Conservation (phyloP, 2,113 vertebrate genomes). For the Notothenia coriiceps region DNA sequence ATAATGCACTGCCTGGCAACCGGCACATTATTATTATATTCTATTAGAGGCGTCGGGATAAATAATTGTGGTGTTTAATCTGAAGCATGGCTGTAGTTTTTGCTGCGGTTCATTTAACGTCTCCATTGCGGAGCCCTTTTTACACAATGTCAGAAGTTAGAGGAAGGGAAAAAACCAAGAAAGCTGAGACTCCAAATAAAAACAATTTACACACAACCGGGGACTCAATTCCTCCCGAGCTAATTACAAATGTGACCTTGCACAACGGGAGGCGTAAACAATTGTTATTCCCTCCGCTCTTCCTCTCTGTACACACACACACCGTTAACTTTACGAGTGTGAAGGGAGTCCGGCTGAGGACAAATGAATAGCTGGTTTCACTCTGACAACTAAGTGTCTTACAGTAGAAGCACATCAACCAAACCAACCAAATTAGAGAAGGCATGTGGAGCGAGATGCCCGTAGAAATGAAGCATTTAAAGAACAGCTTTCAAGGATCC, state of each 20-base stretch:
- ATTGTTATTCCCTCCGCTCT: constrained; percentile 47
- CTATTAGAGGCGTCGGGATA: constrained; percentile 62
- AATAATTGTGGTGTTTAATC: constrained; percentile 71
- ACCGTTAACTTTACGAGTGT: constrained; percentile 12
- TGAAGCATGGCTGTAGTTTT: constrained; percentile 49
- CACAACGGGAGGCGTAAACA: constrained; percentile 56
- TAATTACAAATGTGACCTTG: constrained; percentile 76
- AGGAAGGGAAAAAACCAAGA: constrained; percentile 4
- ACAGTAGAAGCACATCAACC: neutral
- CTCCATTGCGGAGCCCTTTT: constrained; percentile 22
- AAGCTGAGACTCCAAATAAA: constrained; percentile 64
- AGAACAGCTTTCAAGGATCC: neutral
- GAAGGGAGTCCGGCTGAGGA: constrained; percentile 20
- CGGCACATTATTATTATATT: constrained; percentile 67
- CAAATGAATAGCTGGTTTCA: constrained; percentile 34
- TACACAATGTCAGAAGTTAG: constrained; percentile 37
- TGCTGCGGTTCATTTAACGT: constrained; percentile 5
- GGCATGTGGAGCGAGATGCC: neutral
- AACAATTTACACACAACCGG: constrained; percentile 66
- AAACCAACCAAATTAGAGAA: neutral
- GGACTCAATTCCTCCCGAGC: constrained; percentile 54
- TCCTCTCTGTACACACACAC: constrained; percentile 4
- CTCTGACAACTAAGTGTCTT: too few species aligned
- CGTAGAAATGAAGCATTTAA: too few species aligned
- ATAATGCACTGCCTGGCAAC: constrained; percentile 45